These are phyloP conservation scores for Pipistrellus pipistrellus DNA, from an alignment of 2,797 vertebrate species.

Conservation along the genomic window DNA sequence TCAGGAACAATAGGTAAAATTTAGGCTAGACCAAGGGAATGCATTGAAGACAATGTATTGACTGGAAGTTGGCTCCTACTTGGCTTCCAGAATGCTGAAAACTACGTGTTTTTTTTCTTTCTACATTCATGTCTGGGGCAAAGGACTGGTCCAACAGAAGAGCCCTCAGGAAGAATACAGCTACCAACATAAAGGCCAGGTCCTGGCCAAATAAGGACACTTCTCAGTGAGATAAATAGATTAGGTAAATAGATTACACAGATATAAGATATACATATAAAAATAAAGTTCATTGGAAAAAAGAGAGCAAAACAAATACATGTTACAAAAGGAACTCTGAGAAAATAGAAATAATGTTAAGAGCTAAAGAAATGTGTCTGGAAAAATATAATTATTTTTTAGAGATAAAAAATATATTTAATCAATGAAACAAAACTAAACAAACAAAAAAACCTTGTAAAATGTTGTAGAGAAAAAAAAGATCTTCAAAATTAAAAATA, in stretches of 20 bases:
- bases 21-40: not conserved
- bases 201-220: not conserved
- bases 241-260: not conserved
- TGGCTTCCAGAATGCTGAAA: not conserved
- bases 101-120: not conserved
- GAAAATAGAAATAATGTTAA: not conserved
- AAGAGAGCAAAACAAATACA: not conserved
- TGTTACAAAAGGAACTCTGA: not conserved
- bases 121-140: not conserved
- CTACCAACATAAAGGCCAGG: not conserved
- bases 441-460: not conserved
- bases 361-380: not conserved
- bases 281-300: not conserved
- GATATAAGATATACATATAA: not conserved
- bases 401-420: not conserved
- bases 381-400: not conserved
- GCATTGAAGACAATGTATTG: not conserved
- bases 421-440: not conserved
- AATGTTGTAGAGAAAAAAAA: not conserved
- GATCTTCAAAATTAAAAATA: not conserved
- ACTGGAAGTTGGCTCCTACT: not conserved
- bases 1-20: not conserved
- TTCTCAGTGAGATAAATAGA: not conserved
- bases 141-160: not conserved
- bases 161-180: not conserved